These are phyloP conservation scores for Rhinatrema bivittatum DNA, from an alignment of 2,797 vertebrate species.

Conservation along the genomic window DNA sequence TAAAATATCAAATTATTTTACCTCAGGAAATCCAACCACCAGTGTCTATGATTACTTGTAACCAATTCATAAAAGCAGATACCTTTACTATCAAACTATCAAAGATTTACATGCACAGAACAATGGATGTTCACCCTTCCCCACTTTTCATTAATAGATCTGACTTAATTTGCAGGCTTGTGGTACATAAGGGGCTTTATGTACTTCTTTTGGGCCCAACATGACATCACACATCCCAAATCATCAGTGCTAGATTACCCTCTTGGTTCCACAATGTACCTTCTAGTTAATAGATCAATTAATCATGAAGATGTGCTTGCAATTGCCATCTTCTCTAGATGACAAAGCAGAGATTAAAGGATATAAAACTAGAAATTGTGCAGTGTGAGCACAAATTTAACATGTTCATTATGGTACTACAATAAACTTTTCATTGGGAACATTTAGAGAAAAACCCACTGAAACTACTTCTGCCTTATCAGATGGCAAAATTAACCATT, in stretches of 20 bases:
- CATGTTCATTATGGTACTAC: constrained; percentile 10
- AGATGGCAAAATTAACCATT: too few relatives aligned
- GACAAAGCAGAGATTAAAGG: constrained; percentile 56
- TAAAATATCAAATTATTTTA: too few relatives aligned
- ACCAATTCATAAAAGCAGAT: constrained; percentile 10
- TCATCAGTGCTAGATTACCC: constrained; percentile 24
- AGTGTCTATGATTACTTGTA: too few relatives aligned
- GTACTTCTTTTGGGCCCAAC: constrained; percentile 29
- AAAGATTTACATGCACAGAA: constrained; percentile 19
- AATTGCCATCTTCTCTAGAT: constrained; percentile 55
- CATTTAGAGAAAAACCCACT: background rate
- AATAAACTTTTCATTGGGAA: constrained; percentile 22
- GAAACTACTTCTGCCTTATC: too few relatives aligned
- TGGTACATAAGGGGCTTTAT: constrained; percentile 12
- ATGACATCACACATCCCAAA: constrained; percentile 22
- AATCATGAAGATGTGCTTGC: constrained; percentile 53
- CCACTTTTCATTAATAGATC: constrained; percentile 28
- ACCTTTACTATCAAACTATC: constrained; percentile 26
- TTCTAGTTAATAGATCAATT: constrained; percentile 52
- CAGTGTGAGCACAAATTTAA: constrained; percentile 19
- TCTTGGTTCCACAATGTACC: constrained; percentile 35
- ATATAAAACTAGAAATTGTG: constrained; percentile 41
- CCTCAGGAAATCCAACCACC: too few relatives aligned
- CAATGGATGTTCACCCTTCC: constrained; percentile 13
- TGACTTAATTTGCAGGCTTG: constrained; percentile 15